Evolutionary conservation across 2,113 vertebrate species (phyloP), one percentile per base, ranked within the genome.

Genomic region (Cranoglanis bouderius): DNA sequence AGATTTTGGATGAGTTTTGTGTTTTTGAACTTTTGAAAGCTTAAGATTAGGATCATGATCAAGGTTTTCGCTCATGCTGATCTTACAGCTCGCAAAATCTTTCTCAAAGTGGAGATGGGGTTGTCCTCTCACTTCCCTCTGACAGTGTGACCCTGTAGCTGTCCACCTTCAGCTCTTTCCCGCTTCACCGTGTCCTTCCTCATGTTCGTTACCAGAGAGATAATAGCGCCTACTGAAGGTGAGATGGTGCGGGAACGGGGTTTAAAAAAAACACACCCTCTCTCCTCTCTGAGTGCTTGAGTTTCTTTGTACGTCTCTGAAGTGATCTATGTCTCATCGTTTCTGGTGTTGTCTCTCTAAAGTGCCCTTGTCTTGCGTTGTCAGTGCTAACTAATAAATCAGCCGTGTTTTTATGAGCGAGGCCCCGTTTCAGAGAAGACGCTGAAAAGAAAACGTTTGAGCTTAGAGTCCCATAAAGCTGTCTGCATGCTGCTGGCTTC

Each of bases 221-320:
- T 86, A 81, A 84, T 82, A 59, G 32, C 78, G 67, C 53, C 26
- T 84, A 12, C 46, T 51, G 81, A 40, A 81, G 13, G 24, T 86
- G 77, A 82, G 67, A 59, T 40, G 18, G 21, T 55, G 32, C 14
- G n/a, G n/a, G n/a, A n/a, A n/a, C n/a, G n/a, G 46, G 26, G 77
- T 32, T 51, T 80, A n/a, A 32, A 49, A 78, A 16, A 13, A 14
- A 46, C 12, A 10, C 46, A 16, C 26, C 38, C 46, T 53, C 38
- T 78, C n/a, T 51, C 38, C 40, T 43, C 19, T 85, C 43, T 32
- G 19, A 38, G n/a, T 29, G 72, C 59, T 55, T 19, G 19, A 63
- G 38, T 43, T 77, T 59, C 70, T 75, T 40, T 57, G 19, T 32
- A 49, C 12, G 24, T 13, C 38, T n/a, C 82, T 72, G 51, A 75